A percentile compares a stretch with the other conserved stretches of the same genome.
Conservation (phyloP, 1,140 invertebrate genomes). For the Tetragonula clypearis region DNA sequence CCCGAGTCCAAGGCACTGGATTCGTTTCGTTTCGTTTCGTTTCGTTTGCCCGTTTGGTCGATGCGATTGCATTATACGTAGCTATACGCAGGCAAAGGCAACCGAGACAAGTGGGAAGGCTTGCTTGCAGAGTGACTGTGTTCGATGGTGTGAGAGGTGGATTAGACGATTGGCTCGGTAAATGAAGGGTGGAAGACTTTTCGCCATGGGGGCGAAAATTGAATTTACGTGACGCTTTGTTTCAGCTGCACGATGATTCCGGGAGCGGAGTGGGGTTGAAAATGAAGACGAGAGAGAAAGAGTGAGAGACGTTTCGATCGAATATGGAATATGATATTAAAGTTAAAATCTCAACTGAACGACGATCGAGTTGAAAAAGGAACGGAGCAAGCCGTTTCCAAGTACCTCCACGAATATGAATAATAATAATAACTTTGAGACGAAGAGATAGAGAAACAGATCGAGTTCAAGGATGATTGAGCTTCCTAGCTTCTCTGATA, state of each 20-base stretch:
- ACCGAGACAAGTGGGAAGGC: too few relatives aligned
- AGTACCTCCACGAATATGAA: too few relatives aligned
- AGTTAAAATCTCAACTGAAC: too few relatives aligned
- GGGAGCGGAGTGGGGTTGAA: not conserved
- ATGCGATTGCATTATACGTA: not conserved
- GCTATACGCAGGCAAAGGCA: not conserved
- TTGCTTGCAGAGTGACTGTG: not conserved
- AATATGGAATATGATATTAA: not conserved
- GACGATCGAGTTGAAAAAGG: too few relatives aligned
- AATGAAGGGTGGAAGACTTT: not conserved
- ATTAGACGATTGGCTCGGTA: not conserved
- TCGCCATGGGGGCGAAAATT: not conserved
- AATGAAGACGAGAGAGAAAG: not conserved
- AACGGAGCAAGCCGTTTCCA: too few relatives aligned
- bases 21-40: not conserved
- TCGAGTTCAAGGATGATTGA: too few relatives aligned
- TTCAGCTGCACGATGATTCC: not conserved
- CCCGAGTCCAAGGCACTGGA: not conserved
- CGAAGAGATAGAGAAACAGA: too few relatives aligned
- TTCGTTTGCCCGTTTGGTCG: not conserved
- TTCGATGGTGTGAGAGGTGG: not conserved
- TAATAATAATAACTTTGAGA: too few relatives aligned
- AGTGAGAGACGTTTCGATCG: not conserved
- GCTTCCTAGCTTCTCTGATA: too few relatives aligned
- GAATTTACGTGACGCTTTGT: not conserved